These are phyloP conservation scores for Hydropsyche tenuis DNA, from an alignment of 1,140 invertebrate genomes.

Conservation along the genomic window DNA sequence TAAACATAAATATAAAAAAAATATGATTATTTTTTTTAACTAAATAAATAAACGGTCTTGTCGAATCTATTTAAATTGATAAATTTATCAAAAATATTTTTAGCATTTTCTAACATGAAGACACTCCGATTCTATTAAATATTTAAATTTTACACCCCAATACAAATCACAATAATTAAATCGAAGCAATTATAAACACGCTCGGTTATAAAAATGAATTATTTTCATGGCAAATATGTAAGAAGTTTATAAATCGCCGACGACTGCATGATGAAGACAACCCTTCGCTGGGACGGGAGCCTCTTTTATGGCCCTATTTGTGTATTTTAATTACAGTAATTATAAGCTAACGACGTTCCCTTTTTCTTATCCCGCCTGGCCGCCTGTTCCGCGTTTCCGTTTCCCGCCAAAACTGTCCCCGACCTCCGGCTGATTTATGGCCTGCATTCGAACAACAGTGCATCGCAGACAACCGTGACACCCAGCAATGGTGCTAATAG, in stretches of 20 bases:
- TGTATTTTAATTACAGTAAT: slow-evolving; percentile 67
- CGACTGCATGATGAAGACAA: slow-evolving; percentile 58
- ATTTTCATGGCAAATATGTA: neutral
- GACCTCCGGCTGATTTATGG: slow-evolving; percentile 2
- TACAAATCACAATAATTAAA: too few relatives aligned
- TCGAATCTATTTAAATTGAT: too few relatives aligned
- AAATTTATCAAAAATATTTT: too few relatives aligned
- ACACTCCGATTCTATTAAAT: too few relatives aligned
- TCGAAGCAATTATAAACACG: neutral
- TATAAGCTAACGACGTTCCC: slow-evolving; percentile 66
- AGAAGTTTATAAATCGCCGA: slow-evolving; percentile 35
- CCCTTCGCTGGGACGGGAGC: slow-evolving; percentile 58
- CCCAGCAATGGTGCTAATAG: too few relatives aligned
- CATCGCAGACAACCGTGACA: too few relatives aligned
- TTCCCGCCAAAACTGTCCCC: neutral
- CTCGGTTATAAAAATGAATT: neutral
- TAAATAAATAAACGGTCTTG: too few relatives aligned
- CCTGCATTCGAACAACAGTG: neutral
- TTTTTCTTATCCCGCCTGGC: slow-evolving; percentile 62
- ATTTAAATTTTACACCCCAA: too few relatives aligned
- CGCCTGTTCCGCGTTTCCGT: slow-evolving; percentile 26
- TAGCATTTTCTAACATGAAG: too few relatives aligned
- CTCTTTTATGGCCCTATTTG: slow-evolving; percentile 65
- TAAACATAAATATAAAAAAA: too few relatives aligned
- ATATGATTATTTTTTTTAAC: too few relatives aligned